Evolutionary conservation across 2,113 vertebrate species (phyloP), one percentile per base, ranked within the genome.

Genomic region (Neofelis nebulosa): DNA sequence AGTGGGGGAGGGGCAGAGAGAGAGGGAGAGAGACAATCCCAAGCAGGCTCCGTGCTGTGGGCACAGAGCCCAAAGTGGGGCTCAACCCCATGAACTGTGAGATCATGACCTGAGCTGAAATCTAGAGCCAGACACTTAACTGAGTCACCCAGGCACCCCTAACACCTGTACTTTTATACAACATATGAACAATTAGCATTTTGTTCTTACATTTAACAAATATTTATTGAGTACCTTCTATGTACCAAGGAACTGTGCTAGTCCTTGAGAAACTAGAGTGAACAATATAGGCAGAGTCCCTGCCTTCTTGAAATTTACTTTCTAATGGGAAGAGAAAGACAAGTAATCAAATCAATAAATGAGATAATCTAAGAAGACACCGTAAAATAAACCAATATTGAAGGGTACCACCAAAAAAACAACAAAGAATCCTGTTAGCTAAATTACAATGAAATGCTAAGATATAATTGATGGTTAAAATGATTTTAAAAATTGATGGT

Each of bases 281-380:
- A 91, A 52, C 10, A 36, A 57, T 13, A 91, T 7, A 69, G 45
- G 29, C 18, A 81, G 23, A 82, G 81, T 25, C n/a, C 10, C 48
- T 63, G 2, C 14, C n/a, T 92, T 87, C 31, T 31, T 18, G 65
- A 95, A 80, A 79, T 50, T 68, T 80, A 85, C 25, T 50, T 41
- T 92, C 29, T 50, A 61, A 23, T 41, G 36, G 50, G 31, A 76
- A 76, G 55, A 83, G 3, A 78, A 55, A 33, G 66, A 79, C 33
- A 95, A 95, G 73, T 25, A 95, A 84, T 48, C 78, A 63, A 89
- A 23, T 80, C 73, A 95, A n/a, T 41, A 80, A 81, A 89, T 61
- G 36, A 74, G 86, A 66, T 52, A 69, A 80, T n/a, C 33, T 80
- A 95, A 74, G 25, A 88, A 83, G 45, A 52, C 25, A 92, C 5